Percentiles rank a stretch among this genome's conserved stretches.
Evolutionary conservation across 2,888 invertebrate genomes (phyloP).

Genomic region (Crossocerus cetratus): DNA sequence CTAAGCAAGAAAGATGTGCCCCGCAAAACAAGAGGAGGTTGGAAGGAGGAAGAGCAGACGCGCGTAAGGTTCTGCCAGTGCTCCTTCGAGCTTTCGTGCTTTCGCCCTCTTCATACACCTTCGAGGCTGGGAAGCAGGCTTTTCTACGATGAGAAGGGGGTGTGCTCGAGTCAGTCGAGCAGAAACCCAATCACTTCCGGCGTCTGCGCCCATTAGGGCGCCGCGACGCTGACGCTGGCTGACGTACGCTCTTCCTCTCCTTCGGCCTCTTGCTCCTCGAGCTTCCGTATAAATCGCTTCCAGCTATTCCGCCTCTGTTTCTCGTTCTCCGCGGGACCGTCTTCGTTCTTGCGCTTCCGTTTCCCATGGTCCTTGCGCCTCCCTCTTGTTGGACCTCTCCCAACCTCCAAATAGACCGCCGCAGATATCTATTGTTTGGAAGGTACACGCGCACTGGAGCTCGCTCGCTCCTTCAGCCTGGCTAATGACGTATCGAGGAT

Average conservation of each 20-base stretch:
- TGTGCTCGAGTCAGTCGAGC: constrained; percentile 77
- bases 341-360: constrained; percentile 46
- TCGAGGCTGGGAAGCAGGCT: constrained; percentile 35
- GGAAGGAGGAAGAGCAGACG: constrained; percentile 29
- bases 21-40: constrained; percentile 72
- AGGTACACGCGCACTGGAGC: constrained; percentile 64
- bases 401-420: constrained; percentile 70
- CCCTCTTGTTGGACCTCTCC: constrained; percentile 57
- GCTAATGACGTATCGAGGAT: constrained; percentile 69
- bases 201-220: constrained; percentile 80
- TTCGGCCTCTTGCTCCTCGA: constrained; percentile 45
- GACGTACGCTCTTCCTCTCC: constrained; percentile 71
- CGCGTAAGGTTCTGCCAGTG: constrained; percentile 26
- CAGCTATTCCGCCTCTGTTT: constrained; percentile 37
- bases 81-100: constrained; percentile 45
- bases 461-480: constrained; percentile 63
- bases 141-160: constrained; percentile 57
- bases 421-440: constrained; percentile 72
- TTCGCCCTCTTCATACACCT: constrained; percentile 30
- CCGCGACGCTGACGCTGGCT: constrained; percentile 78
- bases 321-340: constrained; percentile 28
- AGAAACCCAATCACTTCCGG: constrained; percentile 82
- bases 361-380: constrained; percentile 26
- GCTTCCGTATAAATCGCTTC: constrained; percentile 24
- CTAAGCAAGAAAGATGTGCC: constrained; percentile 74